Evolutionary conservation across 2,113 vertebrate species (phyloP).

Genomic region (Aramus guarauna): DNA sequence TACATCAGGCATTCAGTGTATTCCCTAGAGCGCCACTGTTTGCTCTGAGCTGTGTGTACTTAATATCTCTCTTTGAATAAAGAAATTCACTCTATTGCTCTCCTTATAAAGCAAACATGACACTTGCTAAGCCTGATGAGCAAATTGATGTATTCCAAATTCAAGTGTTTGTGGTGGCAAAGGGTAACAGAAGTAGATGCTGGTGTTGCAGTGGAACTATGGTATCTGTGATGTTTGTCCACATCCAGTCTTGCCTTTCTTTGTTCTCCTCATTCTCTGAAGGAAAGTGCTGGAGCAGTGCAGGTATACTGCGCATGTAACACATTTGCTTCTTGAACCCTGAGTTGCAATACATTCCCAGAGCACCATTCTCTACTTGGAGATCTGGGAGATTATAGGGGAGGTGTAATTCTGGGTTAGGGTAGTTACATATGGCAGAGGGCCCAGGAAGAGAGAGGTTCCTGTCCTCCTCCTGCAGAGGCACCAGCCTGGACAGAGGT

Average conservation of each 20-base stretch:
- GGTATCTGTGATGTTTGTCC: neutral
- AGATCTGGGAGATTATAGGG: neutral
- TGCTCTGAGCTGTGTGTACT: neutral
- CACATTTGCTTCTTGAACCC: neutral
- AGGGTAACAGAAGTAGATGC: neutral
- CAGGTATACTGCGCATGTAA: neutral
- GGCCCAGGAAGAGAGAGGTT: neutral
- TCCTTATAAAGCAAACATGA: neutral
- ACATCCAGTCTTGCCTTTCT: neutral
- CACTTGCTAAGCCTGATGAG: neutral
- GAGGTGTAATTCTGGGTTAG: neutral
- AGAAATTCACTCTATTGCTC: neutral
- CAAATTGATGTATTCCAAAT: neutral
- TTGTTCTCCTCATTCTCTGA: neutral
- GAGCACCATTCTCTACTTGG: neutral
- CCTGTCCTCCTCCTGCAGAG: neutral
- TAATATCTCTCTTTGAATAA: neutral
- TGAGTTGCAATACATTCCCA: neutral
- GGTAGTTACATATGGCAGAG: neutral
- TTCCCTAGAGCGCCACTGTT: neutral
- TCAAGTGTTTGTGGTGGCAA: neutral
- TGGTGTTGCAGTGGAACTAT: neutral
- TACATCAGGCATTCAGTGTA: neutral
- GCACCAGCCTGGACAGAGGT: neutral
- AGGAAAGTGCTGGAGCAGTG: neutral